Conservation (phyloP, 2,113 vertebrate genomes). For the Heterochromis multidens region DNA sequence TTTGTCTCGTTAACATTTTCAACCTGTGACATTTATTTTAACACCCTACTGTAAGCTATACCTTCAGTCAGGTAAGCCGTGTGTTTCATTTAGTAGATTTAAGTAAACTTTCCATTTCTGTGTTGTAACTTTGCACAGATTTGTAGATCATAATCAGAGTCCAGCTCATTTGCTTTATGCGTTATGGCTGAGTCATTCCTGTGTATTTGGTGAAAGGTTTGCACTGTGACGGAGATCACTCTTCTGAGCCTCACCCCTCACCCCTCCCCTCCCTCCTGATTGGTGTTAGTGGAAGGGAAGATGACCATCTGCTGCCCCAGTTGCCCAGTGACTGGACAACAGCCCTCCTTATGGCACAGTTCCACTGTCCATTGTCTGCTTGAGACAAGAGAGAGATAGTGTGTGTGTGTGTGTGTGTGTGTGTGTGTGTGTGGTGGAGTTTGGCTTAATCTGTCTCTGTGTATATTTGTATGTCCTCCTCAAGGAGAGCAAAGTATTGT, state of each 20-base stretch:
- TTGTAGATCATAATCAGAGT: slow-evolving; percentile 27
- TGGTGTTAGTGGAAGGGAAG: slow-evolving; percentile 74
- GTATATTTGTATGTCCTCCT: slow-evolving; percentile 37
- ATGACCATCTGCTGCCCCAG: slow-evolving; percentile 77
- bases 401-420: slow-evolving; percentile 5
- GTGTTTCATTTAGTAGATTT: neutral
- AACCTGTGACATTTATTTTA: slow-evolving; percentile 1
- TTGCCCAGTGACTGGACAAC: slow-evolving; percentile 74
- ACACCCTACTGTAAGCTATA: neutral
- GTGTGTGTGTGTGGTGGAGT: slow-evolving; percentile 26
- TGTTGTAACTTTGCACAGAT: slow-evolving; percentile 8
- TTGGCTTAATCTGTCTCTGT: slow-evolving; percentile 26
- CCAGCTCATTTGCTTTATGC: slow-evolving; percentile 55
- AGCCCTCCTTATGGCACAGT: slow-evolving; percentile 68
- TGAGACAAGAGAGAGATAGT: neutral
- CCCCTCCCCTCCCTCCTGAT: slow-evolving; percentile 1
- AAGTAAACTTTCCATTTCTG: slow-evolving; percentile 35
- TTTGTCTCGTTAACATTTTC: neutral
- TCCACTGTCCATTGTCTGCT: slow-evolving; percentile 68
- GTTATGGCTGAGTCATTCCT: slow-evolving; percentile 65
- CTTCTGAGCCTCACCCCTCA: neutral
- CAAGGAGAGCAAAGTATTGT: slow-evolving; percentile 67
- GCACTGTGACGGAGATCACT: slow-evolving; percentile 22
- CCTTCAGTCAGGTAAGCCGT: neutral
- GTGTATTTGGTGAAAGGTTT: slow-evolving; percentile 48